phyloP scores from a whole-genome alignment of 2,888 invertebrate genomes.

The Pristionchus japonicus region DNA sequence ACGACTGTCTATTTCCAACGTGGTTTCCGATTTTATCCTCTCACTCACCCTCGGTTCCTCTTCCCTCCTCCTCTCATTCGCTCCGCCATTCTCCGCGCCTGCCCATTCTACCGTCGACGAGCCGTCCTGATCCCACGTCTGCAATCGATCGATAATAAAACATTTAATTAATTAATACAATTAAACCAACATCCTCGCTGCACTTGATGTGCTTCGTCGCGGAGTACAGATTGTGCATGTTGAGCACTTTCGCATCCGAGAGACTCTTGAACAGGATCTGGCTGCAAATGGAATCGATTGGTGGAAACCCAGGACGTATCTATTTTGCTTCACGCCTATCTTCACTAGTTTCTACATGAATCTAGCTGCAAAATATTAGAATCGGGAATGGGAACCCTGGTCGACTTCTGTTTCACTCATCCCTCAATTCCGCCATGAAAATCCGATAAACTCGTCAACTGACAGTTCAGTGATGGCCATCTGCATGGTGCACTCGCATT shows the following conservation, averaged over 20 bases:
- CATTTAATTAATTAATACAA: background rate
- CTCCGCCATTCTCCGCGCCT: background rate
- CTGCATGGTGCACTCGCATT: background rate
- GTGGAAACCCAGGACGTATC: no score
- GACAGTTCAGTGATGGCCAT: background rate
- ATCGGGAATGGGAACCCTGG: background rate
- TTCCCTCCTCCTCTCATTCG: background rate
- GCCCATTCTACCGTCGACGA: background rate
- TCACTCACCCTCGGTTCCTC: background rate
- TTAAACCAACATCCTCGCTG: background rate
- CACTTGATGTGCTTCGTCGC: background rate
- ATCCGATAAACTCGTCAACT: background rate
- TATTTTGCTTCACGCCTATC: no score
- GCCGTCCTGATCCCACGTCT: background rate
- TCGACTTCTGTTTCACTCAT: background rate
- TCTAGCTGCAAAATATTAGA: no score
- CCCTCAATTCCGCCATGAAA: background rate
- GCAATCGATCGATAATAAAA: background rate
- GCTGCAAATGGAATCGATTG: no score
- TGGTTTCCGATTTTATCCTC: background rate
- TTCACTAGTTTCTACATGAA: no score
- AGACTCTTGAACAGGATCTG: conserved; percentile 9
- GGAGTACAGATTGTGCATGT: background rate
- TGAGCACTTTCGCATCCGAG: background rate
- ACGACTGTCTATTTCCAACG: background rate